Percentiles rank a stretch among this genome's conserved stretches.
Conservation (phyloP, 2,797 vertebrate species). For the Phrynocephalus guinanensis region DNA sequence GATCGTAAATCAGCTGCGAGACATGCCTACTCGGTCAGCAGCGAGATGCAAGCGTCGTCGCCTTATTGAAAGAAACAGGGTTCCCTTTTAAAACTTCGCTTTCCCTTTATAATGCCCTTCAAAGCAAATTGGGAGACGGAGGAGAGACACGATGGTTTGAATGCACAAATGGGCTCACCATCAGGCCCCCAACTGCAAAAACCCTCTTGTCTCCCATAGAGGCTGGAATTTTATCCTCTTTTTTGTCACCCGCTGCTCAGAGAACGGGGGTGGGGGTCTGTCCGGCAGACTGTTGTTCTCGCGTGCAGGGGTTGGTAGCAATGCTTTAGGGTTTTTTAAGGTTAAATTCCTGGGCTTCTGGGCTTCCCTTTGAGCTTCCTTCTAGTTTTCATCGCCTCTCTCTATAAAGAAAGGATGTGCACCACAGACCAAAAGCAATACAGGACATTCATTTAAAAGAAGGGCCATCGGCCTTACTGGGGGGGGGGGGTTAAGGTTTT, state of each 20-base stretch:
- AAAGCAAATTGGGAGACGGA: not conserved
- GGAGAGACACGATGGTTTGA: not conserved
- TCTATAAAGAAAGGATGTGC: no score
- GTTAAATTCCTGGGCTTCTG: not conserved
- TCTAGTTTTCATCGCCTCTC: no score
- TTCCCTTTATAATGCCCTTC: no score
- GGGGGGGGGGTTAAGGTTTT: no score
- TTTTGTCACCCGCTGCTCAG: not conserved
- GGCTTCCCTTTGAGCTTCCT: not conserved
- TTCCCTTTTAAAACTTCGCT: not conserved
- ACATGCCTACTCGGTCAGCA: constrained; percentile 59
- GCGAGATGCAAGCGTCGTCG: constrained; percentile 51
- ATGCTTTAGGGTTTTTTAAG: not conserved
- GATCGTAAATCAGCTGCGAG: constrained; percentile 55
- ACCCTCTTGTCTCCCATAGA: not conserved
- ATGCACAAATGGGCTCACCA: not conserved
- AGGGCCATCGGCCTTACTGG: no score
- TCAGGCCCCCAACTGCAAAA: not conserved
- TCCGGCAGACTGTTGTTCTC: not conserved
- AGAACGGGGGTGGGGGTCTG: not conserved
- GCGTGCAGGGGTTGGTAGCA: not conserved
- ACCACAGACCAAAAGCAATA: no score
- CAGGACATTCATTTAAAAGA: no score
- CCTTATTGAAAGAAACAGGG: constrained; percentile 55
- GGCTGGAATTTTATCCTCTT: not conserved